Evolutionary conservation across 2,888 invertebrate species (phyloP), one percentile per base, ranked within the genome.

Genomic region (Drosophila percnosoma): DNA sequence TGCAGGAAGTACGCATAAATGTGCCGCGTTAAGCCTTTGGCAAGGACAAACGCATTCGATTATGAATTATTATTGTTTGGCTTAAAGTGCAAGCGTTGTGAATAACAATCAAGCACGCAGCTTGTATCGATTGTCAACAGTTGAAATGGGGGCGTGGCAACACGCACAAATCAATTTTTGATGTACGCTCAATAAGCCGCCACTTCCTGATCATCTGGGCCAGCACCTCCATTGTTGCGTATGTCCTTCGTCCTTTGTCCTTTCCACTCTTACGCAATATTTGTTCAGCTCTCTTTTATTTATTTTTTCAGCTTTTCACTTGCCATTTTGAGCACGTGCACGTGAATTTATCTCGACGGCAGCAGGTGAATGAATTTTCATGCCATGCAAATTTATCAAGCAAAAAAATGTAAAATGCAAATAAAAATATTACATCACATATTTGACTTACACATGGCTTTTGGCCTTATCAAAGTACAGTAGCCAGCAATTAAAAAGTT

Each of bases 1-100:
- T 84, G 89, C 90, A 87, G 87, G 90, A 87, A 87, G 87, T 90
- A 62, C 77, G 89, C 87, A 76, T 80, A 83, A 83, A 83, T 90
- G 82, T 80, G 90, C 73, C 72, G 68, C 75, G 75, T 85, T 77
- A 90, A 90, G 83, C 88, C 88, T 77, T 84, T 76, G 71, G 70
- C 87, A 72, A 75, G 87, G 77, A 83, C 86, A 78, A 78, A 75
- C 78, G 78, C 86, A 76, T 77, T 63, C 78, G 82, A 87, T 82
- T 84, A 90, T 90, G 89, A 91, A 89, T 91, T 89, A 91, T 89
- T 87, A 87, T 89, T 90, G 86, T 89, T 82, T 83, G 90, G 73
- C 73, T 79, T 70, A 60, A 67, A 74, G 68, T 69, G 66, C 78
- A 74, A 53, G 69, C 65, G 48, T 18, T 8, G 62, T 40, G 64